A percentile compares a stretch with the other conserved stretches of the same genome.
Conservation (phyloP, 2,797 vertebrate genomes). For the Danio aesculapii region DNA sequence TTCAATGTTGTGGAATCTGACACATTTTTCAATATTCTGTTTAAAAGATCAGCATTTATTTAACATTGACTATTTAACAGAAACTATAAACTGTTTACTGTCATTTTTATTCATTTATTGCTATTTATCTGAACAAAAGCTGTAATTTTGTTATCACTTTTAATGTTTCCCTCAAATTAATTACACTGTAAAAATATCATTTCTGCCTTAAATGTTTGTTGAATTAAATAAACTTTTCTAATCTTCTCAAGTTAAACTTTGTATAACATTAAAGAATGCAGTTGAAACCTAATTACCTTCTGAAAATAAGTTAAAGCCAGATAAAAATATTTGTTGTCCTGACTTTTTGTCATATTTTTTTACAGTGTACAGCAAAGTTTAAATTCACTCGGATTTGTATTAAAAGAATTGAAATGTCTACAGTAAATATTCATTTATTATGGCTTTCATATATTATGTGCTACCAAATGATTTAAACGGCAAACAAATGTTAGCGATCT, state of each 20-base stretch:
- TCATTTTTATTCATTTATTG: background rate
- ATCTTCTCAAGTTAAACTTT: too few species aligned
- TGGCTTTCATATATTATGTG: background rate
- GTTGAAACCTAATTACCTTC: too few species aligned
- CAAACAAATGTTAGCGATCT: constrained; percentile 8
- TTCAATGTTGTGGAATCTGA: too few species aligned
- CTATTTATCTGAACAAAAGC: background rate
- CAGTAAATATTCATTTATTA: background rate
- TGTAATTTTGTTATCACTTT: background rate
- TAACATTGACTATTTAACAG: too few species aligned
- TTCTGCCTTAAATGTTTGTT: too few species aligned
- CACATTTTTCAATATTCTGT: too few species aligned
- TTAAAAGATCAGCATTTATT: too few species aligned
- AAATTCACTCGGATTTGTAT: background rate
- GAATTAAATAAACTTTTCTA: too few species aligned
- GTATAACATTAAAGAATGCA: too few species aligned
- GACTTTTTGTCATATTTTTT: too few species aligned
- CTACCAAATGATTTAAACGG: background rate
- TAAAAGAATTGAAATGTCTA: background rate
- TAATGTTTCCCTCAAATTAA: background rate
- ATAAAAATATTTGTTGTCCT: too few species aligned
- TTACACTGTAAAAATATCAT: background rate
- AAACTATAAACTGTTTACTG: background rate
- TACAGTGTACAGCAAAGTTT: background rate
- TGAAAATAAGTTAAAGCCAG: too few species aligned